phyloP scores from a whole-genome alignment of 2,888 invertebrate species.

The Cheilosia urbana region DNA sequence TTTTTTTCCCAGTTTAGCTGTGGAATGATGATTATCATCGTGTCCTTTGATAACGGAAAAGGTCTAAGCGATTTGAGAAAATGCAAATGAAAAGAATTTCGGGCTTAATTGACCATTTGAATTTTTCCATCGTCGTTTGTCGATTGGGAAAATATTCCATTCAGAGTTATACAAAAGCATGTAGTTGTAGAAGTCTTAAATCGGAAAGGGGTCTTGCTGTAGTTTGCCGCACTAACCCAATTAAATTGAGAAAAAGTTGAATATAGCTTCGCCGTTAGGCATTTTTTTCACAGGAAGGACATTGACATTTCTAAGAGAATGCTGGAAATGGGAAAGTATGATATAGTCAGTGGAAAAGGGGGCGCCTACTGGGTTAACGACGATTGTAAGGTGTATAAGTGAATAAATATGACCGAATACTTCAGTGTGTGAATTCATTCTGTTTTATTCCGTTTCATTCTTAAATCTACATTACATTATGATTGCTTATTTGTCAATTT shows the following conservation, averaged over 20 bases:
- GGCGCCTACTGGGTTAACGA: too few species aligned
- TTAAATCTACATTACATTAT: too few species aligned
- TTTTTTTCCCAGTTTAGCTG: neutral
- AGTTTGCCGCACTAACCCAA: slow-evolving; percentile 4
- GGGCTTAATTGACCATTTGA: slow-evolving; percentile 18
- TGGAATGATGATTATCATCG: neutral
- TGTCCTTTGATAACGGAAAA: slow-evolving; percentile 15
- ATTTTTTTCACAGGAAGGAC: too few species aligned
- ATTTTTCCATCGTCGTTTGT: neutral
- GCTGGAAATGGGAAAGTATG: too few species aligned
- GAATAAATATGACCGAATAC: too few species aligned
- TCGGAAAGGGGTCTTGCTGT: neutral
- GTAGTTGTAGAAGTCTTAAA: neutral
- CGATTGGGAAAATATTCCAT: neutral
- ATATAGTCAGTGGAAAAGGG: too few species aligned
- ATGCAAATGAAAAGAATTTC: neutral
- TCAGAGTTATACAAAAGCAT: neutral
- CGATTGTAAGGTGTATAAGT: too few species aligned
- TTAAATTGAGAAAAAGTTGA: neutral
- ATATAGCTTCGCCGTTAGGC: too few species aligned
- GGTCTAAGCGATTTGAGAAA: slow-evolving; percentile 1
- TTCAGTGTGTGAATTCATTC: too few species aligned
- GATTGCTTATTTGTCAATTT: too few species aligned
- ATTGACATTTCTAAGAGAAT: too few species aligned
- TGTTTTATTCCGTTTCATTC: too few species aligned